These are phyloP conservation scores for Zosterops lateralis DNA, from an alignment of 2,113 vertebrate species.

Conservation along the genomic window DNA sequence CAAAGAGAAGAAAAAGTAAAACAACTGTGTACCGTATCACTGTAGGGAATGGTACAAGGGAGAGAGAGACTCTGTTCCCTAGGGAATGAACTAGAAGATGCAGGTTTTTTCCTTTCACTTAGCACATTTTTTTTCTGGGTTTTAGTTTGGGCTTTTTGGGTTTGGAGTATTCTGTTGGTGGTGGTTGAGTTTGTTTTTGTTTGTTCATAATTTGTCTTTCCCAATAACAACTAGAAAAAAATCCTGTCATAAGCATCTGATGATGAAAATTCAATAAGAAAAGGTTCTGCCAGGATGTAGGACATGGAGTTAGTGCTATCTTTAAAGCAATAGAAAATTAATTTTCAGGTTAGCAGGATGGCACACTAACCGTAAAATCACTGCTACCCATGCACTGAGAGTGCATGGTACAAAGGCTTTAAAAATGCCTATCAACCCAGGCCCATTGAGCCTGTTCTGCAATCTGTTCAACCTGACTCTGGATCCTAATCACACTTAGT, in stretches of 20 bases:
- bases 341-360: neutral
- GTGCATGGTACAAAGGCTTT: neutral
- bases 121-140: neutral
- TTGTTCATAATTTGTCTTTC: neutral
- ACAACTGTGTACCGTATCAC: neutral
- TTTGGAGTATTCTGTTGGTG: neutral
- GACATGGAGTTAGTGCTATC: neutral
- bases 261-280: neutral
- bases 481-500: neutral
- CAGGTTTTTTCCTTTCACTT: neutral
- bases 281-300: neutral
- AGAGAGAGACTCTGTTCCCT: neutral
- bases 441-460: neutral
- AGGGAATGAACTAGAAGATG: neutral
- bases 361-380: neutral
- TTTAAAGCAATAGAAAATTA: neutral
- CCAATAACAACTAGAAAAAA: neutral
- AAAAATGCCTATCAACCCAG: neutral
- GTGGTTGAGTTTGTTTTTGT: neutral
- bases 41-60: neutral
- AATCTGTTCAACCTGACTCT: neutral
- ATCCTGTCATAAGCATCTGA: fast-evolving
- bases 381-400: neutral
- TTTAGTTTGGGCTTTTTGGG: neutral
- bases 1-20: neutral